Percentiles rank a stretch among this genome's conserved stretches.
These are phyloP conservation scores for Osmoderma eremita DNA, from an alignment of 2,888 invertebrate species.

Conservation along the genomic window DNA sequence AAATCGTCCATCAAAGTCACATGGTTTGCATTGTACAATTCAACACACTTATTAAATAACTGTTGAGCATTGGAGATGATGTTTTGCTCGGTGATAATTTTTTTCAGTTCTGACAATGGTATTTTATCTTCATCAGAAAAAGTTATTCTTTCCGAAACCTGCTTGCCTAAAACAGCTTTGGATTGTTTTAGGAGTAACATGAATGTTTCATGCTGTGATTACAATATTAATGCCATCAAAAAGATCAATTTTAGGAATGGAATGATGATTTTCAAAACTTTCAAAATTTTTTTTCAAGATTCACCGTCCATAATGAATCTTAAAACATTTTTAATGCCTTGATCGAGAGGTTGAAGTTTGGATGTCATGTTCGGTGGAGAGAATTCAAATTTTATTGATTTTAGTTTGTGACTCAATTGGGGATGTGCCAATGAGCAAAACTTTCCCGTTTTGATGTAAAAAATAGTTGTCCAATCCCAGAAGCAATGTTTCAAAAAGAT, in stretches of 20 bases:
- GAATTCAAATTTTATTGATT: not conserved
- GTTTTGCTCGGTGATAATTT: too few species aligned
- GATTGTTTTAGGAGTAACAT: not conserved
- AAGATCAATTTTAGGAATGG: constrained; percentile 8
- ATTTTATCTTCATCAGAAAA: too few species aligned
- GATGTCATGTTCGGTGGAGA: constrained; percentile 10
- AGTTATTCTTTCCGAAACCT: too few species aligned
- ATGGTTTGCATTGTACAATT: too few species aligned
- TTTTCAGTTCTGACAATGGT: too few species aligned
- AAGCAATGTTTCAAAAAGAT: constrained; percentile 8
- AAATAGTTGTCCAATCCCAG: constrained; percentile 4
- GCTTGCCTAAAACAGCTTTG: not conserved
- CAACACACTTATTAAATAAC: too few species aligned
- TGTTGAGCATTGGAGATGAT: too few species aligned
- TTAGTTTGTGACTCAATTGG: constrained; percentile 9
- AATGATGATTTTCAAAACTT: constrained; percentile 6
- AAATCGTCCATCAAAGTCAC: too few species aligned
- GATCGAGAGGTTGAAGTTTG: constrained; percentile 5
- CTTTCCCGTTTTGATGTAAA: not conserved
- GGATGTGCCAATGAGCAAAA: constrained; percentile 7
- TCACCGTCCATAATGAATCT: too few species aligned
- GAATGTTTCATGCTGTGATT: not conserved
- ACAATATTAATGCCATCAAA: too few species aligned
- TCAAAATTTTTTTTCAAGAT: not conserved
- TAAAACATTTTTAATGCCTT: not conserved